Percentiles rank a stretch among this genome's conserved stretches.
Conservation (phyloP, 2,797 vertebrate genomes). For the Urosaurus nigricauda region DNA sequence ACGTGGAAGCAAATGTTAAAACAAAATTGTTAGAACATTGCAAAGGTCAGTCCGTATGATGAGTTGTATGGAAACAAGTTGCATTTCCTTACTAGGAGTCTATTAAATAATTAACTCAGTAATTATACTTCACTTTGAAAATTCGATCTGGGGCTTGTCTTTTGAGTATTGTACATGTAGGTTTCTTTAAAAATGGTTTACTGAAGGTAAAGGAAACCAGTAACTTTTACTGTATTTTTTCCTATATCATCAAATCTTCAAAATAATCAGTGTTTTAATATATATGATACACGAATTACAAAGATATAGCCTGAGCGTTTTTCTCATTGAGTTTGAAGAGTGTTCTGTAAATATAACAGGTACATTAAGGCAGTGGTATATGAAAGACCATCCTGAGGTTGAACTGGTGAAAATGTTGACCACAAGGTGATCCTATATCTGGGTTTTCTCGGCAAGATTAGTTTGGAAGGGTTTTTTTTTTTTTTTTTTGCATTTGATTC, state of each 20-base stretch:
- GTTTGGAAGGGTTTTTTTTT: no score
- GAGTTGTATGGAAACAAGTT: background rate
- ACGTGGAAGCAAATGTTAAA: background rate
- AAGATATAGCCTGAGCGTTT: background rate
- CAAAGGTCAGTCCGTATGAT: background rate
- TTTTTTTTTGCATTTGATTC: no score
- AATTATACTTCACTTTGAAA: background rate
- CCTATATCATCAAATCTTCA: background rate
- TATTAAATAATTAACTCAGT: constrained; percentile 2
- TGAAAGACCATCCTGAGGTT: background rate
- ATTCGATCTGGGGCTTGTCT: background rate
- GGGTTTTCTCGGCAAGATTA: no score
- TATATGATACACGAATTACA: no score
- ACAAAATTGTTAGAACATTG: background rate
- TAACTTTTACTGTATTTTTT: background rate
- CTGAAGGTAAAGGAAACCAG: background rate
- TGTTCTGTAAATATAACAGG: background rate
- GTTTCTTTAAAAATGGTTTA: background rate
- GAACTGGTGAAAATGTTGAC: no score
- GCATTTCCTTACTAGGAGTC: background rate
- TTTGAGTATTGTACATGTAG: background rate
- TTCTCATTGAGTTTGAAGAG: background rate
- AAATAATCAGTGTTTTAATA: no score
- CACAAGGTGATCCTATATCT: no score
- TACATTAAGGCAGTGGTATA: background rate